Percentiles rank a stretch among this genome's conserved stretches.
These are phyloP conservation scores for Hylyphantes graminicola DNA, from an alignment of 1,140 invertebrate genomes.

Conservation along the genomic window DNA sequence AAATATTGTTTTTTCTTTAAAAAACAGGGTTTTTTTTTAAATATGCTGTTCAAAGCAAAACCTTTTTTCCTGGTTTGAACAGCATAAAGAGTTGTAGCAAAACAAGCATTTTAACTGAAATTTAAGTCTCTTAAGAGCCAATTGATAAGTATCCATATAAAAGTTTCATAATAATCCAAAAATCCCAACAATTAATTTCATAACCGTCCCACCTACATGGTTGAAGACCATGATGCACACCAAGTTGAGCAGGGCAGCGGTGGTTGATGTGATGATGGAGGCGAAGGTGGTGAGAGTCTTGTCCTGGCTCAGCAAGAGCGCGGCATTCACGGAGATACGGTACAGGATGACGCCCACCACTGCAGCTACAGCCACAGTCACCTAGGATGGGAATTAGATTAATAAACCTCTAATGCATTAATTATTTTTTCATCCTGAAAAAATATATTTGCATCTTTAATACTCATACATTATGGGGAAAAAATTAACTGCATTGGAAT, in stretches of 20 bases:
- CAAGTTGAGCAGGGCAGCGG: constrained; percentile 88
- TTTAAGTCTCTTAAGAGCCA: neutral
- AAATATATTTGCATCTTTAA: too few relatives aligned
- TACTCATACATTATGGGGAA: too few relatives aligned
- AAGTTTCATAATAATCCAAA: neutral
- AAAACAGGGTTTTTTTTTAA: too few relatives aligned
- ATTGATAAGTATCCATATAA: neutral
- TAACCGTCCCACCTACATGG: constrained; percentile 72
- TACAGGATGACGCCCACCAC: constrained; percentile 93
- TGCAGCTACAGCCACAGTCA: constrained; percentile 82
- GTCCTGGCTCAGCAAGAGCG: constrained; percentile 64
- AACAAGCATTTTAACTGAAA: neutral
- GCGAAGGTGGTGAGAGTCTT: constrained; percentile 75
- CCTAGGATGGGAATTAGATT: constrained; percentile 67
- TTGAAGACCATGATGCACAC: constrained; percentile 88
- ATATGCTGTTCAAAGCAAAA: too few relatives aligned
- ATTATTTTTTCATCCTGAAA: too few relatives aligned
- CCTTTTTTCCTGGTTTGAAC: too few relatives aligned
- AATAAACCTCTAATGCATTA: too few relatives aligned
- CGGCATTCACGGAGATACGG: constrained; percentile 86
- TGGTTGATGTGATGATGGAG: constrained; percentile 83
- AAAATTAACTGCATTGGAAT: too few relatives aligned
- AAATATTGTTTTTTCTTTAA: neutral
- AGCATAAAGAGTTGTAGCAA: too few relatives aligned
- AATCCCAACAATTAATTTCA: neutral